Conservation (phyloP, 2,888 invertebrate genomes). For the Darwinula stevensoni region DNA sequence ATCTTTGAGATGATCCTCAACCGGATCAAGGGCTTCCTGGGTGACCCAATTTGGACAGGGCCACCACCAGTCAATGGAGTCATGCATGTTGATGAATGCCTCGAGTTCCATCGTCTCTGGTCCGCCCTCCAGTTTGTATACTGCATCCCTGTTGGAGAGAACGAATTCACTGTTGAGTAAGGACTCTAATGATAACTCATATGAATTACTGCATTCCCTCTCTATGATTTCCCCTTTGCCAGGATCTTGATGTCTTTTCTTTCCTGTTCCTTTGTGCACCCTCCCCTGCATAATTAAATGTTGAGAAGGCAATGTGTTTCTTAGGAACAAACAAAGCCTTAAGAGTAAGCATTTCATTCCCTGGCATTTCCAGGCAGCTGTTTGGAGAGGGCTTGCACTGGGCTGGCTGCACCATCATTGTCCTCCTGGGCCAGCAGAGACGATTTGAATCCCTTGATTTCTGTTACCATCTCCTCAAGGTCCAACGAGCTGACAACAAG, state of each 20-base stretch:
- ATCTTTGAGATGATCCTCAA: conserved; percentile 84
- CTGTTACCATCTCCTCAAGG: conserved; percentile 85
- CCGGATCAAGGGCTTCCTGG: conserved; percentile 50
- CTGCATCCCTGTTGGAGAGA: conserved; percentile 82
- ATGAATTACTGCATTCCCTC: too few species aligned
- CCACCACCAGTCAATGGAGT: conserved; percentile 70
- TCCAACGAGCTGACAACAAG: conserved; percentile 83
- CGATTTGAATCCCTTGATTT: conserved; percentile 92
- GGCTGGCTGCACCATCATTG: conserved; percentile 92
- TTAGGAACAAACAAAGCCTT: too few species aligned
- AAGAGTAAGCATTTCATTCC: too few species aligned
- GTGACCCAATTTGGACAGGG: conserved; percentile 73
- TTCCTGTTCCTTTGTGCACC: neutral
- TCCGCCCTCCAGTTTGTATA: conserved; percentile 93
- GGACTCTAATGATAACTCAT: too few species aligned
- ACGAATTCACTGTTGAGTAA: conserved; percentile 85
- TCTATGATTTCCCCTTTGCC: too few species aligned
- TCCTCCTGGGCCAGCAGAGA: conserved; percentile 72
- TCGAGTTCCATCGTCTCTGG: conserved; percentile 89
- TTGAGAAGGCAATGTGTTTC: too few species aligned
- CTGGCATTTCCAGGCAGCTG: conserved; percentile 32
- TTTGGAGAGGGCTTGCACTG: conserved; percentile 97
- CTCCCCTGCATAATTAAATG: neutral
- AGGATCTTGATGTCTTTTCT: conserved; percentile 6
- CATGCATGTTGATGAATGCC: conserved; percentile 83